These are phyloP conservation scores for Parnassius apollo DNA, from an alignment of 2,888 invertebrate species.

Conservation along the genomic window DNA sequence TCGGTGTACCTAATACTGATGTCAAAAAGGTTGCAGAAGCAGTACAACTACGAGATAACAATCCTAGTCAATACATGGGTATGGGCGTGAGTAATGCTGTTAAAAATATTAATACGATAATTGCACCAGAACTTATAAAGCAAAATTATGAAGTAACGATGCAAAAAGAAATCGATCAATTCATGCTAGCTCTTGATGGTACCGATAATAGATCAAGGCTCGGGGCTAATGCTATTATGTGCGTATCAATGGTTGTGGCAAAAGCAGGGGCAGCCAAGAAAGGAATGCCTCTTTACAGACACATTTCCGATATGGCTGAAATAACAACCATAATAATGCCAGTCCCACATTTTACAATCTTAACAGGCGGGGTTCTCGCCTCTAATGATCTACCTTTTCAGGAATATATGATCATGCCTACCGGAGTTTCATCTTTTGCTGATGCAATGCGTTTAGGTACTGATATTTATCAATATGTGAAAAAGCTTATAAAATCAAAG, in stretches of 20 bases:
- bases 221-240: conserved; percentile 98
- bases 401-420: conserved; percentile 96
- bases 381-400: conserved; percentile 98
- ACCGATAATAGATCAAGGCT: conserved; percentile 97
- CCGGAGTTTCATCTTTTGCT: conserved; percentile 93
- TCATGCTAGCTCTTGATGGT: conserved; percentile 94
- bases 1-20: conserved; percentile 98
- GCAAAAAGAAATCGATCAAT: conserved; percentile 93
- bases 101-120: conserved; percentile 91
- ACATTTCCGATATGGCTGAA: conserved; percentile 97
- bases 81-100: conserved; percentile 96
- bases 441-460: conserved; percentile 99
- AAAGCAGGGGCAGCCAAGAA: conserved; percentile 99
- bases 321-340: conserved; percentile 94
- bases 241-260: conserved; percentile 96
- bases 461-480: conserved; percentile 96
- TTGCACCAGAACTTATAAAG: conserved; percentile 90
- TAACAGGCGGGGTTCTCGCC: conserved; percentile 98
- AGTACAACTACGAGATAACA: conserved; percentile 95
- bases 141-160: conserved; percentile 92
- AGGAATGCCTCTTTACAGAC: conserved; percentile 91
- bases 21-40: conserved; percentile 97
- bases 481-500: conserved; percentile 94
- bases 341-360: conserved; percentile 98
- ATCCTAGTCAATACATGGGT: conserved; percentile 92